Conservation (phyloP, 2,888 invertebrate species). For the Coelinius sp. region DNA sequence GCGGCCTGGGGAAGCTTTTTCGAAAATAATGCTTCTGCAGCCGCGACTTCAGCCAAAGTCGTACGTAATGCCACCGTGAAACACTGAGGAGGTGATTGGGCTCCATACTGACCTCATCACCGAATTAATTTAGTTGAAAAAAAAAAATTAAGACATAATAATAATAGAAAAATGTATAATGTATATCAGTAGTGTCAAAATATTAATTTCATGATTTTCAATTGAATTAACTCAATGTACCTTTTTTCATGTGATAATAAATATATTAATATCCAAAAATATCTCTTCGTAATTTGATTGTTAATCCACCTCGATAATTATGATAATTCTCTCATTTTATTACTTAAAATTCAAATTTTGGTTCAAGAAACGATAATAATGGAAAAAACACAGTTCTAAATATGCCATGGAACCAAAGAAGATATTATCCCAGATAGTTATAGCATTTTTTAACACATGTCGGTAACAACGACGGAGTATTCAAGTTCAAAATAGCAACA, state of each 20-base stretch:
- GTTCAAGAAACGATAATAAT: too few species aligned
- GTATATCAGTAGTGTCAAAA: not conserved
- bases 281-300: too few species aligned
- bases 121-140: not conserved
- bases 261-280: not conserved
- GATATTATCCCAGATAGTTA: not conserved
- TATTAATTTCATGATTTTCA: not conserved
- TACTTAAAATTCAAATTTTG: too few species aligned
- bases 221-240: not conserved
- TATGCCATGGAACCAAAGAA: too few species aligned
- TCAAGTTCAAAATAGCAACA: not conserved
- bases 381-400: too few species aligned
- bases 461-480: not conserved
- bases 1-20: conserved; percentile 63
- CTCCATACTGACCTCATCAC: not conserved
- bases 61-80: conserved; percentile 42
- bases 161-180: not conserved
- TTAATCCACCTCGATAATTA: too few species aligned
- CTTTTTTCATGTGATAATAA: conserved; percentile 11
- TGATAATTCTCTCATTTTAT: too few species aligned
- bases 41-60: conserved; percentile 32
- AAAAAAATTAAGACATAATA: not conserved
- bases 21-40: conserved; percentile 31
- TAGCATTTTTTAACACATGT: not conserved
- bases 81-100: not conserved